Evolutionary conservation across 2,888 invertebrate genomes (phyloP), one percentile per base, ranked within the genome.

Genomic region (Exocentrus adspersus): DNA sequence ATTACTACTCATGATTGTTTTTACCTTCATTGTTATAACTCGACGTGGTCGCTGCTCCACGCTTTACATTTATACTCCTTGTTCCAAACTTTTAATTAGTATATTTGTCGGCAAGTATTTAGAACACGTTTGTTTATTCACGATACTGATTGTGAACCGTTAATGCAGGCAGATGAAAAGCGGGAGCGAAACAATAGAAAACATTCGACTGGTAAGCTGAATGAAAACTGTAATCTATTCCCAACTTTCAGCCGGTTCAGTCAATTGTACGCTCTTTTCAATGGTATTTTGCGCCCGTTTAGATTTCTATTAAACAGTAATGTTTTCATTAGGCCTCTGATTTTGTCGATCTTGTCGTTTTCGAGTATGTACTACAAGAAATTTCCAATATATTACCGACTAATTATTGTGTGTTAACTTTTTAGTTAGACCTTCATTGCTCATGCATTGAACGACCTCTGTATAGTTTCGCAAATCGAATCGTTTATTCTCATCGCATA

Each of bases 231-330:
- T 64, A 64, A 65, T 60, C 64, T 64, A 62, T 62, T 64, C 58
- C 62, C 57, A 64, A 66, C 61, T 66, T 66, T 61, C 66, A 61
- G 60, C 53, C 66, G 65, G 64, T 63, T 64, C 63, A 54, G 63
- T 46, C 68, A 57, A 68, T 68, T 70, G 67, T 69, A 50, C 61
- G 68, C 59, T 61, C 67, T 60, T 70, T 66, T 65, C 66, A 71
- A 66, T 66, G 64, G 66, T 64, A 69, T 71, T 72, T 72, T 65
- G 69, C 65, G 65, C 64, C 67, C 62, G 67, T 67, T 71, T 67
- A 68, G 60, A 52, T 51, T 41, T 51, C 59, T 60, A 62, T 61
- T 64, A 56, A 51, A 41, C 42, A 50, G 32, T 19, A 51, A 51
- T 37, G 51, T 51, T 51, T 51, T 30, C 51, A 51, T 51, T 4